phyloP scores from a whole-genome alignment of 1,140 invertebrate species.

The Heliconius congener region DNA sequence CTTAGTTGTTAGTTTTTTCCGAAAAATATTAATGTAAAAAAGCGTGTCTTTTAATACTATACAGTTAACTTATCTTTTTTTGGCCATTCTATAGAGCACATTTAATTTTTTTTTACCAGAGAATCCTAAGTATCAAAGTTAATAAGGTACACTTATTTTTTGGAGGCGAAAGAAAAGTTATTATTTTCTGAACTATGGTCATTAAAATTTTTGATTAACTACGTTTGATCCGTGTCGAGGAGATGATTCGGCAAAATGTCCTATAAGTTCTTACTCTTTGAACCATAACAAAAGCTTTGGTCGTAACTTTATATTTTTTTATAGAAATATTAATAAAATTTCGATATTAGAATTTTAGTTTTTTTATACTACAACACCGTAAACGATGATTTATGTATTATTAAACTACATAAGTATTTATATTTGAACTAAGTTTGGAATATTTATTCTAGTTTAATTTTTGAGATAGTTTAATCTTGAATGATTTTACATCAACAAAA shows the following conservation, averaged over 20 bases:
- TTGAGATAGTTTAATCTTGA: no score
- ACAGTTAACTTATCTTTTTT: no score
- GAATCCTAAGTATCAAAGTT: slow-evolving; percentile 56
- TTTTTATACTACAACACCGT: background rate
- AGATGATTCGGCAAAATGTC: slow-evolving; percentile 71
- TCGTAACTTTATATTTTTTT: slow-evolving; percentile 65
- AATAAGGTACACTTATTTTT: slow-evolving; percentile 40
- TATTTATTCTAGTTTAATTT: no score
- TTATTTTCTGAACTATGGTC: slow-evolving; percentile 81
- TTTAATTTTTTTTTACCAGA: background rate
- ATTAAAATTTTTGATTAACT: slow-evolving; percentile 82
- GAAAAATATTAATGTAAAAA: no score
- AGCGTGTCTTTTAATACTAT: no score
- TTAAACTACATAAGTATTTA: no score
- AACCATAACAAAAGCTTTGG: slow-evolving; percentile 73
- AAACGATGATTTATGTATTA: background rate
- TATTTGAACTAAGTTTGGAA: no score
- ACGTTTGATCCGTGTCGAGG: slow-evolving; percentile 78
- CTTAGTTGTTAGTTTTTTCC: no score
- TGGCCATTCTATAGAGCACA: no score
- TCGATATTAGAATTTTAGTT: slow-evolving; percentile 17
- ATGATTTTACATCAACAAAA: no score
- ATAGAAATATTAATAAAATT: slow-evolving; percentile 70
- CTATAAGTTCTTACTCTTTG: slow-evolving; percentile 66
- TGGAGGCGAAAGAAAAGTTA: slow-evolving; percentile 73